These are phyloP conservation scores for Drosophila carrolli DNA, from an alignment of 1,140 invertebrate species.

Conservation along the genomic window DNA sequence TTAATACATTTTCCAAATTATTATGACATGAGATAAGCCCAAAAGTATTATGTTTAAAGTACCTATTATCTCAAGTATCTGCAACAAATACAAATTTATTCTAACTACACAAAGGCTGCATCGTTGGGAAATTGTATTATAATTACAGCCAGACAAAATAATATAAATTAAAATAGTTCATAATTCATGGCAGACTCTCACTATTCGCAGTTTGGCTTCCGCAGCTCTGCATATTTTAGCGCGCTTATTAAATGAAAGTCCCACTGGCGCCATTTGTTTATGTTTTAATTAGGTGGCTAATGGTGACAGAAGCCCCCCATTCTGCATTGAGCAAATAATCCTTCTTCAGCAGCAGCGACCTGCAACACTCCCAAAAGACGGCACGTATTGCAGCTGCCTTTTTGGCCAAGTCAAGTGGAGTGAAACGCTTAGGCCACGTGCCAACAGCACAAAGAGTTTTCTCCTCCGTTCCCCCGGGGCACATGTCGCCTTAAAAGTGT, in stretches of 20 bases:
- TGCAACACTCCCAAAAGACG: slow-evolving; percentile 16
- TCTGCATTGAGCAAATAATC: slow-evolving; percentile 29
- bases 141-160: slow-evolving; percentile 1
- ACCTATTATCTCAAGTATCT: background rate
- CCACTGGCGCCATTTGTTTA: slow-evolving; percentile 21
- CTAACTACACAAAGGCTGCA: background rate
- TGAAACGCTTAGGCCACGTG: slow-evolving; percentile 32
- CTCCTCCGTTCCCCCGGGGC: background rate
- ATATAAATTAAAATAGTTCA: slow-evolving; percentile 5
- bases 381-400: slow-evolving; percentile 31
- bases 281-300: slow-evolving; percentile 44
- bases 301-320: slow-evolving; percentile 28
- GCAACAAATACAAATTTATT: background rate
- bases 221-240: background rate
- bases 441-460: slow-evolving; percentile 39
- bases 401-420: slow-evolving; percentile 22
- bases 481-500: slow-evolving; percentile 66
- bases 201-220: background rate
- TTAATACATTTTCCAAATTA: background rate
- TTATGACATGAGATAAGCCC: background rate
- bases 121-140: background rate
- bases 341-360: slow-evolving; percentile 9
- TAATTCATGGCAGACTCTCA: background rate
- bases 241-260: slow-evolving; percentile 16
- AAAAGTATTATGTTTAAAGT: background rate